Base-by-base conservation (phyloP, 2,113 vertebrate species). In the Clinocottus analis region DNA sequence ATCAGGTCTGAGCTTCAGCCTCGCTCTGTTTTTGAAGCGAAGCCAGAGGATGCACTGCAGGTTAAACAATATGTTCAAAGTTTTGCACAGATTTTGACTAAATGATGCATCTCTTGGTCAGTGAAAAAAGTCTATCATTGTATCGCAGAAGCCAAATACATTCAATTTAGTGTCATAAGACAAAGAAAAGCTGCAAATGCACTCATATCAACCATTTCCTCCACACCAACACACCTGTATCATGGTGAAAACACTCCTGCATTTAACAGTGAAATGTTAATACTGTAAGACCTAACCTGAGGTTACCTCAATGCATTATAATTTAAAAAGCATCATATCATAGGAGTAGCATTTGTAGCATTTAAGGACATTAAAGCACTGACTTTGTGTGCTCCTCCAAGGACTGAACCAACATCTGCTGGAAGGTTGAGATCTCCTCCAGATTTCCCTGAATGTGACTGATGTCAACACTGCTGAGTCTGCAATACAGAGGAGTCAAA, bases 321-420 rank as follows among this genome's bases (percentile, higher is more conserved):
- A n/a, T n/a, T n/a, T n/a, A n/a, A n/a, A n/a, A n/a, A n/a, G n/a
- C n/a, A n/a, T n/a, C n/a, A n/a, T n/a, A n/a, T n/a, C n/a, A n/a
- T n/a, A n/a, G n/a, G n/a, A n/a, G n/a, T n/a, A n/a, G n/a, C n/a
- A n/a, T n/a, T n/a, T n/a, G n/a, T n/a, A n/a, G n/a, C n/a, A n/a
- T n/a, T n/a, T n/a, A n/a, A n/a, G n/a, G n/a, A n/a, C n/a, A n/a
- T 29, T 21, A 7, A 8, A 29, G 14, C 5, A 89, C 92, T 84
- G 21, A 99, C 98, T 97, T 99, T 88, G 97, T 96, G 80, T 97
- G 97, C 77, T 99, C 98, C 90, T 99, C 97, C 89, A 99, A 93
- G 68, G 97, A 96, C 92, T 98, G 97, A 70, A 98, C 97, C 89
- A 99, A 93, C 91, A 96, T 95, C 91, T 99, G 98, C 88, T 99